Evolutionary conservation across 2,113 vertebrate genomes (phyloP).

Genomic region (Syrmaticus mikado): DNA sequence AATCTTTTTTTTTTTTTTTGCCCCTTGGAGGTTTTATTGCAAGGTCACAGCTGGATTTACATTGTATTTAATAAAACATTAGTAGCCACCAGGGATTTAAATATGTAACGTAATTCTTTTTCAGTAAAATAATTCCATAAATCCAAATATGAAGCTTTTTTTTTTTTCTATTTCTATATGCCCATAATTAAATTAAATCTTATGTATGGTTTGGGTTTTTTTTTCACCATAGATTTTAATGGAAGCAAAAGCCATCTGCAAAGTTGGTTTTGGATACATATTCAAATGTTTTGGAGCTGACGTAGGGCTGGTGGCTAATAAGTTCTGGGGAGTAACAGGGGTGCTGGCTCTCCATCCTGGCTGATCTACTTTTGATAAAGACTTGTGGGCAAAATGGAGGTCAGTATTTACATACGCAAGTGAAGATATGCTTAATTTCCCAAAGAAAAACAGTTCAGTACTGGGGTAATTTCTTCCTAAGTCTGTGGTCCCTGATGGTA

Average conservation of each 20-base stretch:
- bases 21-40: conserved; percentile 79
- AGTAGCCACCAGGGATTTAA: conserved; percentile 81
- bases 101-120: conserved; percentile 83
- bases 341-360: neutral
- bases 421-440: neutral
- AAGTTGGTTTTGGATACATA: conserved; percentile 48
- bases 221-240: conserved; percentile 23
- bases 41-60: conserved; percentile 80
- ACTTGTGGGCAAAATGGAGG: neutral
- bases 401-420: neutral
- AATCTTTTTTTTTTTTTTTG: conserved; percentile 27
- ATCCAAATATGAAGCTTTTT: conserved; percentile 78
- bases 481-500: neutral
- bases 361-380: neutral
- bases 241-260: conserved; percentile 40
- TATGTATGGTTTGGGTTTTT: conserved; percentile 10
- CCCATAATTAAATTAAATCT: conserved; percentile 75
- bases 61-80: conserved; percentile 85
- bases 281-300: conserved; percentile 59
- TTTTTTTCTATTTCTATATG: conserved; percentile 3
- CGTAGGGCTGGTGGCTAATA: conserved; percentile 33
- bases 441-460: neutral
- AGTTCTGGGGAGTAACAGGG: neutral
- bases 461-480: neutral
- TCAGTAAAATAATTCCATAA: conserved; percentile 85